Percentiles rank a stretch among this genome's conserved stretches.
phyloP scores from a whole-genome alignment of 1,140 invertebrate genomes.

The Calephelis nemesis region DNA sequence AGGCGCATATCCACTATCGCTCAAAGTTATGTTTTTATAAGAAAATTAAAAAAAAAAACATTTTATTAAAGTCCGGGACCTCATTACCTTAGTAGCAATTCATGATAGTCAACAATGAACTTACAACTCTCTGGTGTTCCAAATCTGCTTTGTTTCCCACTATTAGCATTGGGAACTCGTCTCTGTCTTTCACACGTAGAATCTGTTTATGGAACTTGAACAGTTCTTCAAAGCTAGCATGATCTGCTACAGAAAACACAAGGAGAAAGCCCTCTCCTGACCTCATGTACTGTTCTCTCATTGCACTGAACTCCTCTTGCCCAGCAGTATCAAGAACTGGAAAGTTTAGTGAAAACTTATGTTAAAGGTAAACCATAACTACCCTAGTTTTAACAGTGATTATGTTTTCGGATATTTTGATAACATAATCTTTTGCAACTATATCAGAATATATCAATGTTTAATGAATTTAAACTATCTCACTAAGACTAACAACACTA shows the following conservation, averaged over 20 bases:
- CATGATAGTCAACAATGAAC: slow-evolving; percentile 29
- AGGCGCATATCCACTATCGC: too few species aligned
- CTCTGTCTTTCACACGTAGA: slow-evolving; percentile 94
- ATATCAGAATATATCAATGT: too few species aligned
- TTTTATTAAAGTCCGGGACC: too few species aligned
- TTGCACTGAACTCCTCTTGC: slow-evolving; percentile 98
- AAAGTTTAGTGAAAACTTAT: slow-evolving; percentile 3
- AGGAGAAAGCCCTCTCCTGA: slow-evolving; percentile 97
- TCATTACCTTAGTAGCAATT: too few species aligned
- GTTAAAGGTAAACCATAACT: not conserved
- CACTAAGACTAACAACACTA: too few species aligned
- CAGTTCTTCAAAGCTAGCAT: slow-evolving; percentile 96
- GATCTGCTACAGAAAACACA: slow-evolving; percentile 95
- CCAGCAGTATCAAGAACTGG: slow-evolving; percentile 97
- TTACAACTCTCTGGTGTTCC: slow-evolving; percentile 91
- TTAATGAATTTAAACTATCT: too few species aligned
- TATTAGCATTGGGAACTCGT: slow-evolving; percentile 97
- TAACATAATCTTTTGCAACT: too few species aligned
- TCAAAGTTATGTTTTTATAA: too few species aligned
- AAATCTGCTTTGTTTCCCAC: slow-evolving; percentile 98
- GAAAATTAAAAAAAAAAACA: too few species aligned
- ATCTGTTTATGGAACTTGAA: slow-evolving; percentile 97
- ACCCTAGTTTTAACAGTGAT: too few species aligned
- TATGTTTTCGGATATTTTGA: too few species aligned
- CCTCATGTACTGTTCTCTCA: slow-evolving; percentile 97